These are phyloP conservation scores for Cirrhinus mrigala DNA, from an alignment of 2,797 vertebrate species.

Conservation along the genomic window DNA sequence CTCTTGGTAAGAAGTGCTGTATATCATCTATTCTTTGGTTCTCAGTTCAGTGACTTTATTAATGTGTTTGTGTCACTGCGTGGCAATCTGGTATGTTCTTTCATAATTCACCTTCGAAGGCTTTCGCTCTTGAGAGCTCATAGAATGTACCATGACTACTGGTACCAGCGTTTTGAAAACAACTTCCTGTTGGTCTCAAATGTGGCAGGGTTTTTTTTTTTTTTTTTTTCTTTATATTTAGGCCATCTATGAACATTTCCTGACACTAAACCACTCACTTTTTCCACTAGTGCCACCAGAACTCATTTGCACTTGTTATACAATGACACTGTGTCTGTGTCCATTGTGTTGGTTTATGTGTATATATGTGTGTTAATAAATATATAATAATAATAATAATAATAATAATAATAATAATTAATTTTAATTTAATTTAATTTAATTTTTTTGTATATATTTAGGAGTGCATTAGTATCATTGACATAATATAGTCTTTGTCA, in stretches of 20 bases:
- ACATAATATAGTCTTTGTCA: no score
- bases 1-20: neutral
- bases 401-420: no score
- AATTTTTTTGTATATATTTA: no score
- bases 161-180: neutral
- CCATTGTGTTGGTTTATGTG: no score
- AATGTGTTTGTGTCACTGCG: constrained; percentile 10
- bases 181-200: neutral
- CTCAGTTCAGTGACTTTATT: neutral
- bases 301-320: neutral
- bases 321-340: neutral
- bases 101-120: neutral
- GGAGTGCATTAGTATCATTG: no score
- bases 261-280: neutral
- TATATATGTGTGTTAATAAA: no score
- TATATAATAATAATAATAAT: no score
- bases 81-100: neutral
- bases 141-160: neutral
- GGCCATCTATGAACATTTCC: neutral
- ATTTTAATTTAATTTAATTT: no score
- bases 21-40: neutral
- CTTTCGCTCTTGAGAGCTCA: neutral
- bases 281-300: neutral
- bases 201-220: neutral
- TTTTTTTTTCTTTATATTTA: neutral